A percentile compares a stretch with the other conserved stretches of the same genome.
phyloP scores from a whole-genome alignment of 2,888 invertebrate genomes.

The Thalpophila matura region DNA sequence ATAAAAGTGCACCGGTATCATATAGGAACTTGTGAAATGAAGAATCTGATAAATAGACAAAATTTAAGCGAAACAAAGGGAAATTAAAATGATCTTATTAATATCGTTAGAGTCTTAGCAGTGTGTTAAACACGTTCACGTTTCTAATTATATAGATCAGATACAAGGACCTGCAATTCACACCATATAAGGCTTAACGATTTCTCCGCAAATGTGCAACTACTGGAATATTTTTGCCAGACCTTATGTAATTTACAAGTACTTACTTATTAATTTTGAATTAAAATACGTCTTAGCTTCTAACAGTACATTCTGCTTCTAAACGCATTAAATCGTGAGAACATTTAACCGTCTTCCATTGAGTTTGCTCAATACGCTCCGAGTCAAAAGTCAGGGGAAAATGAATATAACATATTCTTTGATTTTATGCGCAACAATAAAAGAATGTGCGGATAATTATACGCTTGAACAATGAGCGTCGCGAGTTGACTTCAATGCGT shows the following conservation, averaged over 20 bases:
- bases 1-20: neutral
- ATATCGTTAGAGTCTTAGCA: neutral
- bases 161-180: too few relatives aligned
- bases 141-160: too few relatives aligned
- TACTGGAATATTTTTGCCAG: neutral
- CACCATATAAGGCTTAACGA: neutral
- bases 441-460: conserved; percentile 87
- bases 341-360: conserved; percentile 89
- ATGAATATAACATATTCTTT: conserved; percentile 88
- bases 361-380: conserved; percentile 82
- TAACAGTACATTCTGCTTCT: conserved; percentile 66
- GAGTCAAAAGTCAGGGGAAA: conserved; percentile 88
- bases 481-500: conserved; percentile 86
- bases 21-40: conserved; percentile 17
- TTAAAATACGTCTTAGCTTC: conserved; percentile 24
- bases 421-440: conserved; percentile 86
- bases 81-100: neutral
- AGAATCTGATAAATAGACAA: neutral
- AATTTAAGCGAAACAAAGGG: neutral
- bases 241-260: conserved; percentile 5
- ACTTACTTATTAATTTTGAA: conserved; percentile 7
- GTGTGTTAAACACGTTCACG: too few relatives aligned
- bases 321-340: conserved; percentile 84
- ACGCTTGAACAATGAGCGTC: conserved; percentile 85
- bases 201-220: neutral